phyloP scores from a whole-genome alignment of 2,797 vertebrate species.

The Tenualosa thibaudeaui region DNA sequence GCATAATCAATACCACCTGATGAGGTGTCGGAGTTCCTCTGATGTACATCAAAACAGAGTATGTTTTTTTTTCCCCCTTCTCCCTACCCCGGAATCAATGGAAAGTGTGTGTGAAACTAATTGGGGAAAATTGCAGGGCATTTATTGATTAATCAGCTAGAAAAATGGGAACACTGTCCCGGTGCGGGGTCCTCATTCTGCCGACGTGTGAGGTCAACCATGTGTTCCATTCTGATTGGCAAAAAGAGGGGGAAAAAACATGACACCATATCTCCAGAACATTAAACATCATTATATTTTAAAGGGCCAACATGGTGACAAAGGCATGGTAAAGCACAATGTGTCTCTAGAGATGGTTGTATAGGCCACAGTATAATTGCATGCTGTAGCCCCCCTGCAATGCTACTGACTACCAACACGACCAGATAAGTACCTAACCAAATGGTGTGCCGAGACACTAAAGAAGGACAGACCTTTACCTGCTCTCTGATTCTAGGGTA shows the following conservation, averaged over 20 bases:
- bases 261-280: slow-evolving; percentile 11
- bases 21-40: slow-evolving; percentile 75
- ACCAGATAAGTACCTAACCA: neutral
- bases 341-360: slow-evolving; percentile 18
- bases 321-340: slow-evolving; percentile 59
- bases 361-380: slow-evolving; percentile 19
- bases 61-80: slow-evolving; percentile 68
- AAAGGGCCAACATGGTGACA: neutral
- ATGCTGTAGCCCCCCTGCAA: neutral
- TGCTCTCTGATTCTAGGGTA: neutral
- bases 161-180: slow-evolving; percentile 71
- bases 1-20: slow-evolving; percentile 79
- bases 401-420: neutral
- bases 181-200: slow-evolving; percentile 53
- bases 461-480: neutral
- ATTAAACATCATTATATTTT: slow-evolving; percentile 38
- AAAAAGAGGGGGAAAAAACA: slow-evolving; percentile 42
- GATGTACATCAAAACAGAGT: slow-evolving; percentile 79
- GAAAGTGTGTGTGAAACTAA: slow-evolving; percentile 77
- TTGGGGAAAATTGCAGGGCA: slow-evolving; percentile 77
- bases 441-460: neutral
- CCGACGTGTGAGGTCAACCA: slow-evolving; percentile 51
- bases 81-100: slow-evolving; percentile 65
- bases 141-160: slow-evolving; percentile 82
- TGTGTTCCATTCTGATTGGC: slow-evolving; percentile 67